phyloP scores from a whole-genome alignment of 2,888 invertebrate species.

The Agapostemon virescens region DNA sequence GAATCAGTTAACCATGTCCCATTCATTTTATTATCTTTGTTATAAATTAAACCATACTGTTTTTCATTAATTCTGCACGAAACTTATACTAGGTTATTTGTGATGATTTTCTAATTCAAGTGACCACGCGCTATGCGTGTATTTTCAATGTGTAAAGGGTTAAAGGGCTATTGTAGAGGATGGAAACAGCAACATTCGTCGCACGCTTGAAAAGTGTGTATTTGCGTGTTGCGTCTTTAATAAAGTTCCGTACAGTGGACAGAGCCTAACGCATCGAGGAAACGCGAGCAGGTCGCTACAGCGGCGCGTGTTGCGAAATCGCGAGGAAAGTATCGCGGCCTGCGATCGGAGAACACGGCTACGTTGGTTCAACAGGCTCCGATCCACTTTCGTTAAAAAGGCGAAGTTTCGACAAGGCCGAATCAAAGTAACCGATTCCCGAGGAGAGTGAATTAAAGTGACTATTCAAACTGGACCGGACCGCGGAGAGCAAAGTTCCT shows the following conservation, averaged over 20 bases:
- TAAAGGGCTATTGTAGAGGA: no score
- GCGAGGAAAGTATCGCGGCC: slow-evolving; percentile 5
- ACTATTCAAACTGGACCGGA: not conserved
- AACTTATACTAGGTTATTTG: no score
- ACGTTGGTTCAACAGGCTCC: not conserved
- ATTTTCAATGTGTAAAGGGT: no score
- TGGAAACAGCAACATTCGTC: no score
- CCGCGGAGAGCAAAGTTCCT: not conserved
- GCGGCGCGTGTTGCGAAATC: not conserved
- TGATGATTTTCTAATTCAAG: no score
- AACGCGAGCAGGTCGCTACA: not conserved
- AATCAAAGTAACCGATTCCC: not conserved
- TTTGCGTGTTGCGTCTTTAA: not conserved
- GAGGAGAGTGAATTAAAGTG: not conserved
- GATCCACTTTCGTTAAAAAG: not conserved
- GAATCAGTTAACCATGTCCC: no score
- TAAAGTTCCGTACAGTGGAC: not conserved
- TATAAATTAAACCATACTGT: no score
- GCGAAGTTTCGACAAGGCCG: not conserved
- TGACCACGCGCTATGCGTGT: no score
- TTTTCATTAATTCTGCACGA: no score
- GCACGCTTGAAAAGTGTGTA: not conserved
- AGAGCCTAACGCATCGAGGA: not conserved
- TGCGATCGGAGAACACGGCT: not conserved
- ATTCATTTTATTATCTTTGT: no score